Percentiles rank a stretch among this genome's conserved stretches.
Conservation (phyloP, 2,797 vertebrate species). For the Harpagifer antarcticus region DNA sequence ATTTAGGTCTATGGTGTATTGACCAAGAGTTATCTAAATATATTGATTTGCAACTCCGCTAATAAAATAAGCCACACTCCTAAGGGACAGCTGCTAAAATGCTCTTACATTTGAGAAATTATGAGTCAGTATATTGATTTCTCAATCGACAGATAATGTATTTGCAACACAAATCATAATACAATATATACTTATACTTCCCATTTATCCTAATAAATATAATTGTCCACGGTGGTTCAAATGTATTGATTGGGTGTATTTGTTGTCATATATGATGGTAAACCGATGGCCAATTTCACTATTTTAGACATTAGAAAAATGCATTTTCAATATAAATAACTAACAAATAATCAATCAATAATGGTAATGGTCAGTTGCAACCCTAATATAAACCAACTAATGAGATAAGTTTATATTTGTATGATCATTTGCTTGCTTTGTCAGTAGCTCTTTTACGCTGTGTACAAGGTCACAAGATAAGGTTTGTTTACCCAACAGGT, state of each 20-base stretch:
- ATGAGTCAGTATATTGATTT: not conserved
- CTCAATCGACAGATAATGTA: not conserved
- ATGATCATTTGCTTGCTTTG: not conserved
- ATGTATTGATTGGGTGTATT: no score
- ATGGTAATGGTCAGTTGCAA: no score
- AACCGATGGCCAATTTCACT: no score
- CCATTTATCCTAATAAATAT: not conserved
- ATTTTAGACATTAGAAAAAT: not conserved
- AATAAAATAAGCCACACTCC: not conserved
- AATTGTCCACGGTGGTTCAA: not conserved
- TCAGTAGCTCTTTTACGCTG: not conserved
- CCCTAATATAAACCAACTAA: not conserved
- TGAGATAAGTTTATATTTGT: not conserved
- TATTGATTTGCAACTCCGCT: not conserved
- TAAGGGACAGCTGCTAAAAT: not conserved
- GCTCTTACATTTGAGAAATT: no score
- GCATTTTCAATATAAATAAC: not conserved
- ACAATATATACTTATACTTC: fast-evolving
- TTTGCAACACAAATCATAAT: not conserved
- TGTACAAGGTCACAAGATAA: not conserved
- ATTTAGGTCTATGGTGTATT: not conserved
- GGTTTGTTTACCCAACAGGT: not conserved
- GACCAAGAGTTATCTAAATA: not conserved
- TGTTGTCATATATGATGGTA: no score
- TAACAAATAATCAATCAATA: not conserved